Evolutionary conservation across 2,888 invertebrate genomes (phyloP).

Genomic region (Serrognathus titanus): DNA sequence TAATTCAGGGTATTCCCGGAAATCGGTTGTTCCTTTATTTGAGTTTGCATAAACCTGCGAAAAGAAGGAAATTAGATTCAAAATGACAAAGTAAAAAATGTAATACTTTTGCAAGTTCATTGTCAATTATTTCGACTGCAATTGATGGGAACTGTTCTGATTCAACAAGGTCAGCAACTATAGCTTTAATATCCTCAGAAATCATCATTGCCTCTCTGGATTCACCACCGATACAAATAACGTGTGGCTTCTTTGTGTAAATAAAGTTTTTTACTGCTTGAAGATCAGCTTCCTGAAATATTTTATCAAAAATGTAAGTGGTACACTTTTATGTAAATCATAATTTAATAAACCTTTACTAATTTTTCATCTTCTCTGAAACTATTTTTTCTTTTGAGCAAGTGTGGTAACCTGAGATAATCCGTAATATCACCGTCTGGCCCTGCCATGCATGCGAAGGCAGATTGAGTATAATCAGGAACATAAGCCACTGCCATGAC

Average conservation of each 20-base stretch:
- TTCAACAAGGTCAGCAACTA: constrained; percentile 70
- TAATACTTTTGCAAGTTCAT: constrained; percentile 75
- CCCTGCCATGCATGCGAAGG: constrained; percentile 84
- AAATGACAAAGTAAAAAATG: neutral
- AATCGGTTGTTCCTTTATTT: constrained; percentile 80
- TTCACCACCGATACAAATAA: constrained; percentile 78
- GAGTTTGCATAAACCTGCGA: constrained; percentile 81
- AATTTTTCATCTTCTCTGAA: constrained; percentile 65
- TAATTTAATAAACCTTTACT: constrained; percentile 51
- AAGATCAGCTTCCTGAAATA: constrained; percentile 60
- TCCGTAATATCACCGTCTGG: constrained; percentile 92
- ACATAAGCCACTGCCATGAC: constrained; percentile 87
- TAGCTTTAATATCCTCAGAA: constrained; percentile 71
- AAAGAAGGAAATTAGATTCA: neutral
- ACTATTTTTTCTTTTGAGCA: constrained; percentile 78
- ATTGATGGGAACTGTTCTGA: constrained; percentile 86
- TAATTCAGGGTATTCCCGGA: constrained; percentile 88
- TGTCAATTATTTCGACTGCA: constrained; percentile 88
- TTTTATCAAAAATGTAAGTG: neutral
- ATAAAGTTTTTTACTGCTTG: constrained; percentile 77
- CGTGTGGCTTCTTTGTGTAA: constrained; percentile 86
- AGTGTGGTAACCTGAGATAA: constrained; percentile 80
- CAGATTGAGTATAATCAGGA: constrained; percentile 77
- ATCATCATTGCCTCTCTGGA: constrained; percentile 83
- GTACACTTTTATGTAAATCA: neutral